A percentile compares a stretch with the other conserved stretches of the same genome.
Conservation (phyloP, 2,888 invertebrate species). For the Mesochorus sp. region DNA sequence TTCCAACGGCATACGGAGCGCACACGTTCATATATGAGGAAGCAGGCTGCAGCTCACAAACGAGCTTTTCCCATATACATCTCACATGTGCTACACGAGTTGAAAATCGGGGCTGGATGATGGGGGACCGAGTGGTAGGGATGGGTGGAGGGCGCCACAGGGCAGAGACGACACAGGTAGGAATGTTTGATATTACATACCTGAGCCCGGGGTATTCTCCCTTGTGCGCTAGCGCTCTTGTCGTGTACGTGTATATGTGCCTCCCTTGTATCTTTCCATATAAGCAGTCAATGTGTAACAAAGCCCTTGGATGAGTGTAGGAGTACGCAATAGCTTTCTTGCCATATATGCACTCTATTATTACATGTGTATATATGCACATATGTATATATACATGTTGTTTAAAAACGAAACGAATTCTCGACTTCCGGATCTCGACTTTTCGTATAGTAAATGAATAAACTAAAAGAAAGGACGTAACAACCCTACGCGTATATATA, state of each 20-base stretch:
- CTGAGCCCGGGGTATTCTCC: conserved; percentile 73
- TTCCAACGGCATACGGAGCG: conserved; percentile 44
- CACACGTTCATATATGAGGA: conserved; percentile 47
- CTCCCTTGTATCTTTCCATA: conserved; percentile 3
- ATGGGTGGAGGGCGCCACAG: conserved; percentile 46
- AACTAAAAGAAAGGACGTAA: no score
- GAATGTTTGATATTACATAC: conserved; percentile 79
- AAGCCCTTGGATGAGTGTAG: conserved; percentile 43
- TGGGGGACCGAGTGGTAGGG: conserved; percentile 31
- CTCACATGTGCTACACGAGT: conserved; percentile 60
- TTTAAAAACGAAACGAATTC: not conserved
- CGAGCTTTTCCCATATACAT: conserved; percentile 45
- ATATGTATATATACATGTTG: not conserved
- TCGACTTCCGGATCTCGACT: not conserved
- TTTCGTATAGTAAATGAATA: no score
- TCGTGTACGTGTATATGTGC: not conserved
- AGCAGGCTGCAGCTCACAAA: conserved; percentile 57
- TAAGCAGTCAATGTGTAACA: conserved; percentile 33
- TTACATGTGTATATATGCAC: not conserved
- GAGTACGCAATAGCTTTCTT: not conserved
- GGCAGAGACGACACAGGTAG: conserved; percentile 73
- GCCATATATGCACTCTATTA: not conserved
- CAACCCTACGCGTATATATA: no score
- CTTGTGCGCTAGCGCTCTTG: conserved; percentile 26
- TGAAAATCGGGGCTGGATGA: conserved; percentile 54